Conservation (phyloP, 1,140 invertebrate species). For the Drosophila takahashii region DNA sequence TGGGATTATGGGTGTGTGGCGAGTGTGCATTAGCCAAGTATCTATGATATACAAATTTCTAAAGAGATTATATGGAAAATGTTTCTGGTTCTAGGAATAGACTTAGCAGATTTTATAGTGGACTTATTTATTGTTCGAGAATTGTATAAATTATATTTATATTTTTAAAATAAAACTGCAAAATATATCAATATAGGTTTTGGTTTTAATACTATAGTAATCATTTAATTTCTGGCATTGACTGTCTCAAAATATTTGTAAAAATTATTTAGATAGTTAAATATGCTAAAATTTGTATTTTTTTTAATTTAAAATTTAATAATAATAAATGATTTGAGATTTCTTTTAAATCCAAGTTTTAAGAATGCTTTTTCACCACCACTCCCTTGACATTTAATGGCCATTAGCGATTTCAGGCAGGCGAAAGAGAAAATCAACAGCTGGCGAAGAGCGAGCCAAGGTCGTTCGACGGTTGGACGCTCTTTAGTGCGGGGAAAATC, state of each 20-base stretch:
- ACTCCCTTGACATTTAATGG: constrained; percentile 20
- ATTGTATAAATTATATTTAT: no score
- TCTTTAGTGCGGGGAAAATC: constrained; percentile 30
- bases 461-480: constrained; percentile 30
- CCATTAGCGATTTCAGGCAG: constrained; percentile 21
- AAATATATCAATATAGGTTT: no score
- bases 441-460: constrained; percentile 73
- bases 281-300: no score
- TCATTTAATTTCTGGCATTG: no score
- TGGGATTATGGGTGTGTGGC: constrained; percentile 12
- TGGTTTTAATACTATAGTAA: no score
- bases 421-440: constrained; percentile 61
- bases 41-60: not conserved
- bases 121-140: no score
- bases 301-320: not conserved
- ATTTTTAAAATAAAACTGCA: no score
- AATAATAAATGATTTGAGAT: not conserved
- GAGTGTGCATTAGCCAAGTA: not conserved
- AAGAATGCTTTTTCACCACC: no score
- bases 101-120: no score
- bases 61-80: not conserved
- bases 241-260: no score
- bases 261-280: no score
- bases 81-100: no score
- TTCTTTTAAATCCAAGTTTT: not conserved